Conservation (phyloP, 53 echinoderm and acorn worm genomes). For the Arbacia lixula region DNA sequence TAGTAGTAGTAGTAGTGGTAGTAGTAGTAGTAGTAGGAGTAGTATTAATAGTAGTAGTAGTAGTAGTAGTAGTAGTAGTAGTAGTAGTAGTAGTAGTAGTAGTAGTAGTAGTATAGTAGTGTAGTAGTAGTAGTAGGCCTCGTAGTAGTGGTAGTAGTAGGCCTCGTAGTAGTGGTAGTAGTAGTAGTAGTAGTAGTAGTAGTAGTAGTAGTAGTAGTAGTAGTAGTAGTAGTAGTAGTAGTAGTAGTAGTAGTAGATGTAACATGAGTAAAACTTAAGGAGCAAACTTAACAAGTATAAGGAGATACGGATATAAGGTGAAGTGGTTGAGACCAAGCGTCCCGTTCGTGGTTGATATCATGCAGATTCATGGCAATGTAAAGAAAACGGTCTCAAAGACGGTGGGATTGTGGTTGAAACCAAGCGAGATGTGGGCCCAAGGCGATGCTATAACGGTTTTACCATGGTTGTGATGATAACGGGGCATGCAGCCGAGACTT, state of each 20-base stretch:
- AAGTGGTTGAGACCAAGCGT: too few relatives aligned
- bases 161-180: background rate
- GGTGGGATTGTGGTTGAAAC: too few relatives aligned
- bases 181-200: slow-evolving; percentile 1
- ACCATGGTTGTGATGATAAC: too few relatives aligned
- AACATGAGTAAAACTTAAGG: too few relatives aligned
- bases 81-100: background rate
- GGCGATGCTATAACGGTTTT: too few relatives aligned
- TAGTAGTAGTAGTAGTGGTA: background rate
- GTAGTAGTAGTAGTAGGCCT: background rate
- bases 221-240: background rate
- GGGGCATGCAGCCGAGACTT: too few relatives aligned
- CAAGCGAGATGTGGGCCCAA: too few relatives aligned
- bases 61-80: background rate
- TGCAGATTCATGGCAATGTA: too few relatives aligned
- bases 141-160: background rate
- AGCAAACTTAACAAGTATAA: too few relatives aligned
- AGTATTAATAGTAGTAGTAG: background rate
- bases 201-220: background rate
- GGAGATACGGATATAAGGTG: too few relatives aligned
- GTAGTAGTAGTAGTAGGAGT: background rate
- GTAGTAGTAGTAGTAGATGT: background rate
- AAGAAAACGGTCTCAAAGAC: too few relatives aligned
- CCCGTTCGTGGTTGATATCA: too few relatives aligned
- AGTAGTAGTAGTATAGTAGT: background rate